These are phyloP conservation scores for Chelonoidis abingdonii DNA, from an alignment of 2,113 vertebrate genomes.

Conservation along the genomic window DNA sequence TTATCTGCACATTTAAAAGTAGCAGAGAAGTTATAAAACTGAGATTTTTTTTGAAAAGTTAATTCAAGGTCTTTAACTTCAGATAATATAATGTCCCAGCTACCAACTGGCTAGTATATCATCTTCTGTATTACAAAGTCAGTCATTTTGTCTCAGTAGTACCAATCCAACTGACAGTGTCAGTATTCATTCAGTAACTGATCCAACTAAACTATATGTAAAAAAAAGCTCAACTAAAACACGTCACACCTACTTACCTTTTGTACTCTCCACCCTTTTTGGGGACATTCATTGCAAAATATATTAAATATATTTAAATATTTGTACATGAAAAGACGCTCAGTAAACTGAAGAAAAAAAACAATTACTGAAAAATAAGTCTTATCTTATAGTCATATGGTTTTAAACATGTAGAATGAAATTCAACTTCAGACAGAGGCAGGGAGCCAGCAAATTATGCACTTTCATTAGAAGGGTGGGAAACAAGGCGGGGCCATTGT, in stretches of 20 bases:
- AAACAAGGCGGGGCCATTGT: not conserved
- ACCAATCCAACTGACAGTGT: not conserved
- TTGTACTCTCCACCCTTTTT: not conserved
- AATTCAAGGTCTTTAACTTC: not conserved
- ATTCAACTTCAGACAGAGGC: constrained; percentile 7
- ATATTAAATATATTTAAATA: not conserved
- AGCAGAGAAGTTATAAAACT: not conserved
- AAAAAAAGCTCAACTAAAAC: not conserved
- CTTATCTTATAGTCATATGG: not conserved
- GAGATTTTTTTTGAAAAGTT: not conserved
- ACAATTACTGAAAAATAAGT: constrained; percentile 27
- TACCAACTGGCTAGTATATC: not conserved
- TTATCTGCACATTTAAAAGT: not conserved
- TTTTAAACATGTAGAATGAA: not conserved
- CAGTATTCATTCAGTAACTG: not conserved
- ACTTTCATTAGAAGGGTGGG: not conserved
- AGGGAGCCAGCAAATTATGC: not conserved
- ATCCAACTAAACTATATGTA: not conserved
- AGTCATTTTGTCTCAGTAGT: not conserved
- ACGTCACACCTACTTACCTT: not conserved
- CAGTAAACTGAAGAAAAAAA: not conserved
- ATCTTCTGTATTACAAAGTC: not conserved
- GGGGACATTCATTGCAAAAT: not conserved
- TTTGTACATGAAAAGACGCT: not conserved
- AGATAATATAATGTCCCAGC: not conserved